These are phyloP conservation scores for Tetramorium alpestre DNA, from an alignment of 1,140 invertebrate species.

Conservation along the genomic window DNA sequence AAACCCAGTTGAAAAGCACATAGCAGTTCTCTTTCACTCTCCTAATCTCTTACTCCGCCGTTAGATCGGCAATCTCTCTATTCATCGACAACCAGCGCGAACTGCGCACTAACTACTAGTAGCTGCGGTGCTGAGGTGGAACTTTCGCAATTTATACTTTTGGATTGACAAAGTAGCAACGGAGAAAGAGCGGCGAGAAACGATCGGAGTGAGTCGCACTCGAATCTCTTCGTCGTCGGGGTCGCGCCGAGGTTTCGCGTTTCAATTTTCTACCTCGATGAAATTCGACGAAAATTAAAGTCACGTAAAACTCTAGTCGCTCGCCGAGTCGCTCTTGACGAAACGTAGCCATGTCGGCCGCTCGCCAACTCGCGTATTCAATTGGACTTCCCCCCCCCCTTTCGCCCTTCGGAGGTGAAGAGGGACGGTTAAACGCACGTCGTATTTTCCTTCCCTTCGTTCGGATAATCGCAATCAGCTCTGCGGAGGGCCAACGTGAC, in stretches of 20 bases:
- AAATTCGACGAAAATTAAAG: slow-evolving; percentile 62
- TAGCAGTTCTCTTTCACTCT: neutral
- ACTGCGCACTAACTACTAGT: slow-evolving; percentile 40
- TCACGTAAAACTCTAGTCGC: slow-evolving; percentile 57
- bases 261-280: slow-evolving; percentile 58
- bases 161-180: slow-evolving; percentile 47
- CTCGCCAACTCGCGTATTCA: slow-evolving; percentile 48
- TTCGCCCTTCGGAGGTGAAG: too few species aligned
- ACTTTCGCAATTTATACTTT: slow-evolving; percentile 62
- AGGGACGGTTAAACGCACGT: slow-evolving; percentile 23
- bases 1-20: neutral
- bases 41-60: neutral
- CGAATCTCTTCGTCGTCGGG: slow-evolving; percentile 18
- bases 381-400: neutral
- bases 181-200: neutral
- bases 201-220: slow-evolving; percentile 7
- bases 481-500: slow-evolving; percentile 14
- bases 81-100: slow-evolving; percentile 15
- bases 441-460: slow-evolving; percentile 30
- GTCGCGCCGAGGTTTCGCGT: neutral
- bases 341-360: slow-evolving; percentile 35
- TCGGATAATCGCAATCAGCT: slow-evolving; percentile 51
- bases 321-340: slow-evolving; percentile 35
- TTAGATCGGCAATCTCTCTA: slow-evolving; percentile 41
- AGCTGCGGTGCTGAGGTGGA: slow-evolving; percentile 16